These are phyloP conservation scores for Rhegmatorhina hoffmannsi DNA, from an alignment of 2,113 vertebrate genomes.

Conservation along the genomic window DNA sequence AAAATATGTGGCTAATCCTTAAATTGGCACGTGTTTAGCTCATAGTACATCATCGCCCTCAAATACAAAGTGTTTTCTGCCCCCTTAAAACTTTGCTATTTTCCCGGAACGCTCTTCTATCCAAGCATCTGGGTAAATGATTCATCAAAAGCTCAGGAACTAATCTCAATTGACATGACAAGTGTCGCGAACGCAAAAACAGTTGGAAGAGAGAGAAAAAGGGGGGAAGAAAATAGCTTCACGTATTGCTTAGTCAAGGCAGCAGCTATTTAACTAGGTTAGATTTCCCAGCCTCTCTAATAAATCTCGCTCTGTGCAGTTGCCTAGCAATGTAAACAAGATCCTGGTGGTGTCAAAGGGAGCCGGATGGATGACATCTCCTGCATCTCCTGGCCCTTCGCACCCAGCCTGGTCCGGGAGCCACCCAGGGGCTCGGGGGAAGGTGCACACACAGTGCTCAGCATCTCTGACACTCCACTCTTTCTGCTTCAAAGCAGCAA, in stretches of 20 bases:
- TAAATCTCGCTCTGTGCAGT: not conserved
- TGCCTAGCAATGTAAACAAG: slow-evolving; percentile 31
- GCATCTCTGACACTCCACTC: rapidly evolving
- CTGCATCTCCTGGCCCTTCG: rapidly evolving
- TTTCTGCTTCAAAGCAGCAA: not conserved
- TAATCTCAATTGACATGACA: not conserved
- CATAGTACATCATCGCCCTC: not conserved
- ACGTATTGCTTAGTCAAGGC: not conserved
- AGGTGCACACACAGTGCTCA: rapidly evolving
- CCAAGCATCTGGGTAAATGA: slow-evolving; percentile 1
- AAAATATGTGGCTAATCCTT: not conserved
- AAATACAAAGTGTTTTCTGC: not conserved
- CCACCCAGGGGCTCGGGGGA: rapidly evolving
- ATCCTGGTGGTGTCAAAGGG: not conserved
- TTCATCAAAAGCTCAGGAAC: not conserved
- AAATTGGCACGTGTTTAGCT: rapidly evolving
- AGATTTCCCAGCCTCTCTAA: not conserved
- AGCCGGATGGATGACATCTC: not conserved
- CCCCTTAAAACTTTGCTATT: not conserved
- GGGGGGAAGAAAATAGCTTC: not conserved
- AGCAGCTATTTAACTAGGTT: slow-evolving; percentile 10
- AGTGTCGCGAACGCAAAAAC: not conserved
- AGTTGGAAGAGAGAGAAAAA: not conserved
- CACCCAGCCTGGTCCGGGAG: not conserved
- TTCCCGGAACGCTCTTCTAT: not conserved